These are phyloP conservation scores for Diarsia mendica DNA, from an alignment of 2,888 invertebrate species.

Conservation along the genomic window DNA sequence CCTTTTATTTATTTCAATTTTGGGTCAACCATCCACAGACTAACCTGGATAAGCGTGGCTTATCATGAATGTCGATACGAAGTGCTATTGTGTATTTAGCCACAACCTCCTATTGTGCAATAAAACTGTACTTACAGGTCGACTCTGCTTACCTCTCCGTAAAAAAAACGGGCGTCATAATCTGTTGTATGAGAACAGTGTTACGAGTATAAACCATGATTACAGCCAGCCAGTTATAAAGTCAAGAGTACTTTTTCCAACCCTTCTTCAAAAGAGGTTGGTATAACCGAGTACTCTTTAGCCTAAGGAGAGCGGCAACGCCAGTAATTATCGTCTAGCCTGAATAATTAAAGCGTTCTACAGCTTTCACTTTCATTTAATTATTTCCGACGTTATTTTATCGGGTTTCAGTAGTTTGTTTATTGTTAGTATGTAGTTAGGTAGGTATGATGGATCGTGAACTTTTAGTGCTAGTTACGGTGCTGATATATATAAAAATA, in stretches of 20 bases:
- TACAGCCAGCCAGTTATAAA: conserved; percentile 9
- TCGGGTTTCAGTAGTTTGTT: conserved; percentile 11
- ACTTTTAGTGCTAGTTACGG: background rate
- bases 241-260: background rate
- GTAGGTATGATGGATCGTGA: background rate
- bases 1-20: too few relatives aligned
- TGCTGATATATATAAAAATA: background rate
- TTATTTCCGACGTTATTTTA: conserved; percentile 18
- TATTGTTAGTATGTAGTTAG: background rate
- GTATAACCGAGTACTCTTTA: conserved; percentile 2
- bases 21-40: too few relatives aligned
- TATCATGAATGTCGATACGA: too few relatives aligned
- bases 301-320: background rate
- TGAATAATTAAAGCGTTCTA: conserved; percentile 30
- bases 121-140: too few relatives aligned
- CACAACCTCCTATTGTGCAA: too few relatives aligned
- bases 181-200: too few relatives aligned
- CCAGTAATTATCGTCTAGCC: conserved; percentile 43
- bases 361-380: conserved; percentile 19
- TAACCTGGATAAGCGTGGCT: too few relatives aligned
- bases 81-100: too few relatives aligned
- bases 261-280: conserved; percentile 6
- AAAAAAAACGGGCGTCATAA: too few relatives aligned
- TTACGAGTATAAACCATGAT: background rate
- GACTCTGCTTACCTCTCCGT: too few relatives aligned